These are phyloP conservation scores for Phylloscopus whistleri DNA, from an alignment of 2,113 vertebrate species.

Conservation along the genomic window DNA sequence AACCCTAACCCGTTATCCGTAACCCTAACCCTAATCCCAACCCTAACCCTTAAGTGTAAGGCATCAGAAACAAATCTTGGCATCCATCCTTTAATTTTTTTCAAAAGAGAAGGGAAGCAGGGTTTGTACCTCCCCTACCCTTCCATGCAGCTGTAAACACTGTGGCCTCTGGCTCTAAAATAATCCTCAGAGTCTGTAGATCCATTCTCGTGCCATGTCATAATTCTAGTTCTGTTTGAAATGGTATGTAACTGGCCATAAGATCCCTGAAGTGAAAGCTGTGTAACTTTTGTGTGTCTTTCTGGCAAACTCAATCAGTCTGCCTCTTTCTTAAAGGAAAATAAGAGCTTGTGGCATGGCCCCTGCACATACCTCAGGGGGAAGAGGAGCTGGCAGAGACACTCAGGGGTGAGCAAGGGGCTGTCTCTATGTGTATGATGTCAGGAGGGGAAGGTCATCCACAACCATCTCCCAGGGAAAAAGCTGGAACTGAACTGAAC, in stretches of 20 bases:
- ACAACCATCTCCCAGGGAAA: background rate
- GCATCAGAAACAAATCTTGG: background rate
- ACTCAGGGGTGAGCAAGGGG: fast-evolving
- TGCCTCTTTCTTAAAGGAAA: background rate
- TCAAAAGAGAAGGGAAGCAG: background rate
- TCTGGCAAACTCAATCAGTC: background rate
- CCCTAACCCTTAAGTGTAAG: background rate
- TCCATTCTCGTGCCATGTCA: background rate
- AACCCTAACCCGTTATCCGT: too few relatives aligned
- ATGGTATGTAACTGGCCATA: background rate
- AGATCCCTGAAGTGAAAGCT: background rate
- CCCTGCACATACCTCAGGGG: background rate
- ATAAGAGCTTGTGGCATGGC: background rate
- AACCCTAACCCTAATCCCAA: too few relatives aligned
- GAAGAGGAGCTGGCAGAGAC: background rate
- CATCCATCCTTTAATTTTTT: background rate
- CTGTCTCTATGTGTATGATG: background rate
- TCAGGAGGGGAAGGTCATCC: background rate
- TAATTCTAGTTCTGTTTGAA: background rate
- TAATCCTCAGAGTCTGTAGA: background rate
- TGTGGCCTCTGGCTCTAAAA: background rate
- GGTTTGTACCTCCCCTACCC: background rate
- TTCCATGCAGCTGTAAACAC: background rate
- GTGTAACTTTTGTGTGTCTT: background rate
- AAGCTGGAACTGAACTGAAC: background rate